phyloP scores from a whole-genome alignment of 1,140 invertebrate genomes.

The Pemphigus obesinymphae region DNA sequence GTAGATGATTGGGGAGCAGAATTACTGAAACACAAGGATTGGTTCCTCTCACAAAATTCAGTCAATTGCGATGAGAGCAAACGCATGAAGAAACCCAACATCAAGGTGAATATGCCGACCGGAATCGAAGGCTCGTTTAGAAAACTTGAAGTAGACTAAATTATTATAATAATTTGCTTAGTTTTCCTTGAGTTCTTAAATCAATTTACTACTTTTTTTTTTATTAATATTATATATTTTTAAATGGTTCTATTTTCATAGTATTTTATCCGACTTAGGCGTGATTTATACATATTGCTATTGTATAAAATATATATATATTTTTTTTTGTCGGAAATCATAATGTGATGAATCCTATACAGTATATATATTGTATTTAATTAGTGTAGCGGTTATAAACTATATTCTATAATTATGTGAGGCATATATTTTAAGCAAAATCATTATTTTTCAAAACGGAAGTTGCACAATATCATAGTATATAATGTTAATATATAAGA shows the following conservation, averaged over 20 bases:
- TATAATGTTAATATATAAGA: background rate
- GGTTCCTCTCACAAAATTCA: constrained; percentile 52
- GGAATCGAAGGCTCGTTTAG: constrained; percentile 52
- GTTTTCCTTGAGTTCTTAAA: background rate
- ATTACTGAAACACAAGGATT: constrained; percentile 51
- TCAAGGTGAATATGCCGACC: constrained; percentile 49
- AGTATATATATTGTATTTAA: background rate
- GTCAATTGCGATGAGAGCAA: constrained; percentile 51
- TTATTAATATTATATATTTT: background rate
- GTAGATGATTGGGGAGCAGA: constrained; percentile 52
- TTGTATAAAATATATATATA: background rate
- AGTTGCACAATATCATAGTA: background rate
- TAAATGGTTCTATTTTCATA: background rate
- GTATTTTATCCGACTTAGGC: background rate
- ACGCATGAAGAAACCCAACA: constrained; percentile 48
- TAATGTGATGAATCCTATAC: background rate
- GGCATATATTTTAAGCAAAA: background rate
- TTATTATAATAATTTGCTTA: background rate
- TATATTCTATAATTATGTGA: no score
- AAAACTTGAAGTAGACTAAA: constrained; percentile 53
- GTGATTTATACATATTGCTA: background rate
- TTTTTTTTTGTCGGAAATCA: background rate
- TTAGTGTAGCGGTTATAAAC: no score
- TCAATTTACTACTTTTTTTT: background rate
- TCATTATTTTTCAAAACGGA: background rate